Evolutionary conservation across 2,797 vertebrate species (phyloP).

Genomic region (Spatula clypeata): DNA sequence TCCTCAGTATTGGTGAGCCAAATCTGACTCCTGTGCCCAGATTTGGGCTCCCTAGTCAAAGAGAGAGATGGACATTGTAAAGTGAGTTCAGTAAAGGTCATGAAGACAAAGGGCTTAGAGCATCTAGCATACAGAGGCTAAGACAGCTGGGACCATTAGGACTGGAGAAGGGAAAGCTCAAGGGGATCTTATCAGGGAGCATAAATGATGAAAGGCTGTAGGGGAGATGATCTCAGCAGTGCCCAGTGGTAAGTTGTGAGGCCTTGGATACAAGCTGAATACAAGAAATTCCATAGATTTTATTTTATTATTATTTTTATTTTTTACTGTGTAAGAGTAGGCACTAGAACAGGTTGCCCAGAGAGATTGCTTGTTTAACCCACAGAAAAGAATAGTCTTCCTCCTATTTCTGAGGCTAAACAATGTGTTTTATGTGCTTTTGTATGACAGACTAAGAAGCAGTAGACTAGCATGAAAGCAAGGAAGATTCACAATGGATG

Average conservation of each 20-base stretch:
- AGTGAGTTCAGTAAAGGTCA: not conserved
- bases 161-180: not conserved
- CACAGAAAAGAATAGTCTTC: not conserved
- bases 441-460: not conserved
- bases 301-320: not conserved
- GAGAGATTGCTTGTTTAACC: not conserved
- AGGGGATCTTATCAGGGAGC: not conserved
- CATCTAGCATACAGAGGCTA: not conserved
- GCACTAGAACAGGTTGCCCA: rapidly evolving
- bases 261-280: not conserved
- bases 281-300: not conserved
- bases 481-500: not conserved
- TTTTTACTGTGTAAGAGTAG: not conserved
- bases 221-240: not conserved
- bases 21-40: not conserved
- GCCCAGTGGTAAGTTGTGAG: not conserved
- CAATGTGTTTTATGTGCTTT: not conserved
- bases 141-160: not conserved
- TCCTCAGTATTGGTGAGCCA: not conserved
- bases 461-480: not conserved
- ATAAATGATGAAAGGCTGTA: not conserved
- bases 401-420: not conserved
- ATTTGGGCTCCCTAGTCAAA: not conserved
- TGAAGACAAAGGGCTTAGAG: not conserved
- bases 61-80: not conserved